Percentiles rank a stretch among this genome's conserved stretches.
These are phyloP conservation scores for Daubentonia madagascariensis DNA, from an alignment of 2,113 vertebrate species.

Conservation along the genomic window DNA sequence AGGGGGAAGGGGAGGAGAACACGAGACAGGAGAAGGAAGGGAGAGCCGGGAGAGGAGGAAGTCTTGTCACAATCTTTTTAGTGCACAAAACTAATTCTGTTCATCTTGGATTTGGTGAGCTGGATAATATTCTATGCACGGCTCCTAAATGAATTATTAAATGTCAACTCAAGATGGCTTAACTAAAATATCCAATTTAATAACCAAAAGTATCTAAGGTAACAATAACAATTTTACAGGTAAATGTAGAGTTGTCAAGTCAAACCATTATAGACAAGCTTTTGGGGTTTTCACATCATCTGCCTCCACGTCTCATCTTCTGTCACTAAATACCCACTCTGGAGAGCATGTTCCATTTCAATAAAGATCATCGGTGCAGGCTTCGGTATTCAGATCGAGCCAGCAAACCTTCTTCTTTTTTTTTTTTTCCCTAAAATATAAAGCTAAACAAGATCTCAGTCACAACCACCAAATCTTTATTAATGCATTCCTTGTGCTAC, in stretches of 20 bases:
- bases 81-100: constrained; percentile 49
- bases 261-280: constrained; percentile 64
- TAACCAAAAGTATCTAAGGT: constrained; percentile 70
- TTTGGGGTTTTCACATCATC: constrained; percentile 48
- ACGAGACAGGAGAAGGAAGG: not conserved
- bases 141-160: constrained; percentile 72
- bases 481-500: constrained; percentile 99
- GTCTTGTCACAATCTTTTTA: constrained; percentile 39
- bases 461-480: constrained; percentile 95
- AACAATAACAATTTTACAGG: constrained; percentile 65
- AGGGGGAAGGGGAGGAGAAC: not conserved
- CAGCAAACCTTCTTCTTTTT: constrained; percentile 75
- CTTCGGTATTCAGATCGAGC: constrained; percentile 81
- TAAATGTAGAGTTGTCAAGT: constrained; percentile 68
- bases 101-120: constrained; percentile 50
- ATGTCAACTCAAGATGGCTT: constrained; percentile 67
- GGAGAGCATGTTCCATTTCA: constrained; percentile 65
- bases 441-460: constrained; percentile 92
- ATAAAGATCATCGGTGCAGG: constrained; percentile 65
- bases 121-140: constrained; percentile 56
- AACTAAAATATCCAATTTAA: constrained; percentile 75
- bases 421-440: constrained; percentile 81
- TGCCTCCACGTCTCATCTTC: constrained; percentile 41
- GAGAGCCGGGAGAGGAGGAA: not conserved
- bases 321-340: constrained; percentile 63